phyloP scores from a whole-genome alignment of 1,140 invertebrate genomes.

The Pantala flavescens region DNA sequence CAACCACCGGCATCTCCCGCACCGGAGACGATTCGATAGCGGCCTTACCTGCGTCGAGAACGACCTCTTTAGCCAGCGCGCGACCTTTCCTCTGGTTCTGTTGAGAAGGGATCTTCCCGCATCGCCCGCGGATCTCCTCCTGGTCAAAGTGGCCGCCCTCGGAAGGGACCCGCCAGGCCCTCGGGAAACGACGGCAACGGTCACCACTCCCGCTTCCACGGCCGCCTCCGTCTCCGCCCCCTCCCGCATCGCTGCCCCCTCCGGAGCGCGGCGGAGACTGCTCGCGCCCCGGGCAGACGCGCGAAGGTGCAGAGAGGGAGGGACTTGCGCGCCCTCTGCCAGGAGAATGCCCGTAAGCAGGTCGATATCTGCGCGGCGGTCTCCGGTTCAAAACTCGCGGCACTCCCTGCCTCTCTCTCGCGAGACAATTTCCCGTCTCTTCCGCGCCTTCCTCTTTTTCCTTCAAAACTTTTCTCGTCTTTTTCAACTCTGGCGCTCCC shows the following conservation, averaged over 20 bases:
- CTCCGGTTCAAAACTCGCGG: constrained; percentile 2
- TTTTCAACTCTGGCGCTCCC: too few species aligned
- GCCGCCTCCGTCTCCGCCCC: neutral
- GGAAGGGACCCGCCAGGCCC: neutral
- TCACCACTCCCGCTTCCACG: neutral
- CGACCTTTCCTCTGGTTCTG: neutral
- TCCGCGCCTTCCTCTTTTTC: neutral
- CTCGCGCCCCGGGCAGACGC: neutral
- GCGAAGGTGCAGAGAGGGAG: neutral
- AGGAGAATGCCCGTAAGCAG: neutral
- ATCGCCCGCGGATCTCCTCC: neutral
- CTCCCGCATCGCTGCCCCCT: neutral
- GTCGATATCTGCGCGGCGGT: constrained; percentile 1
- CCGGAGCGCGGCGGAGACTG: neutral
- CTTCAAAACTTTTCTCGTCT: too few species aligned
- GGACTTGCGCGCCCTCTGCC: neutral
- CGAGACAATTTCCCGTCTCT: neutral
- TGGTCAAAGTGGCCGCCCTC: neutral
- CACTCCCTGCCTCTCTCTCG: neutral
- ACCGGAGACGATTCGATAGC: neutral
- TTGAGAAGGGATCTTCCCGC: neutral
- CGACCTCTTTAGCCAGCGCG: neutral
- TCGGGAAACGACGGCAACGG: neutral
- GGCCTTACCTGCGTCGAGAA: constrained; percentile 1
- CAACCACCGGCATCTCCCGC: neutral